Conservation (phyloP, 2,888 invertebrate species). For the Melieria crassipennis region DNA sequence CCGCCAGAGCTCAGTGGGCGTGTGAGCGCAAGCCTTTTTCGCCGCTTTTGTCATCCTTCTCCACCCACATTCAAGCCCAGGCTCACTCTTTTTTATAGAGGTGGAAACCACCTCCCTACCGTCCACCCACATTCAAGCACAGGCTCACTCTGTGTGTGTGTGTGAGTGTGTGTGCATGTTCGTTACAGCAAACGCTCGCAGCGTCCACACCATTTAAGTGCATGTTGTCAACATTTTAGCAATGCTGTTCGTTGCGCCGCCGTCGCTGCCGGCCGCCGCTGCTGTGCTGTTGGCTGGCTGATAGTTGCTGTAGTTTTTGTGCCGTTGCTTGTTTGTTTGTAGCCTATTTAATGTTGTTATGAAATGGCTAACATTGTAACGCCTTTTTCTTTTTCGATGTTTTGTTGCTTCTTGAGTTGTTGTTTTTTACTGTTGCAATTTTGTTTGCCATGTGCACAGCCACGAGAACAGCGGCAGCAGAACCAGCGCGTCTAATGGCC, state of each 20-base stretch:
- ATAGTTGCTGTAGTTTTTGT: background rate
- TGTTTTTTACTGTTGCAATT: background rate
- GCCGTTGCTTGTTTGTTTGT: background rate
- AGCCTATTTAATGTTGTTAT: slow-evolving; percentile 23
- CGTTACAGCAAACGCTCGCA: background rate
- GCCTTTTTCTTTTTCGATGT: slow-evolving; percentile 6
- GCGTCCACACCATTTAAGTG: slow-evolving; percentile 1
- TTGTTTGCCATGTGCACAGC: slow-evolving; percentile 24
- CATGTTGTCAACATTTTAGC: slow-evolving; percentile 24
- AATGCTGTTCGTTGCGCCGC: background rate
- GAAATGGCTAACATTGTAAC: slow-evolving; percentile 22
- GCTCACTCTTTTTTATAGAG: too few species aligned
- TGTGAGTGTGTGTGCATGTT: too few species aligned
- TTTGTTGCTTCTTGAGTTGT: background rate
- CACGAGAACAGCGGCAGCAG: slow-evolving; percentile 13
- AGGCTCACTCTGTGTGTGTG: too few species aligned
- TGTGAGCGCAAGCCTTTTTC: too few species aligned
- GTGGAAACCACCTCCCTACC: too few species aligned
- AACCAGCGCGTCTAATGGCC: background rate
- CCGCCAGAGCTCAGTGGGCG: too few species aligned
- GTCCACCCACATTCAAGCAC: too few species aligned
- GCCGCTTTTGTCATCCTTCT: too few species aligned
- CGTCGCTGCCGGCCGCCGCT: too few species aligned
- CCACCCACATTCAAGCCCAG: too few species aligned
- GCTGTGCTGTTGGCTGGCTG: too few species aligned